phyloP scores from a whole-genome alignment of 2,797 vertebrate species.

The Astyanax mexicanus region DNA sequence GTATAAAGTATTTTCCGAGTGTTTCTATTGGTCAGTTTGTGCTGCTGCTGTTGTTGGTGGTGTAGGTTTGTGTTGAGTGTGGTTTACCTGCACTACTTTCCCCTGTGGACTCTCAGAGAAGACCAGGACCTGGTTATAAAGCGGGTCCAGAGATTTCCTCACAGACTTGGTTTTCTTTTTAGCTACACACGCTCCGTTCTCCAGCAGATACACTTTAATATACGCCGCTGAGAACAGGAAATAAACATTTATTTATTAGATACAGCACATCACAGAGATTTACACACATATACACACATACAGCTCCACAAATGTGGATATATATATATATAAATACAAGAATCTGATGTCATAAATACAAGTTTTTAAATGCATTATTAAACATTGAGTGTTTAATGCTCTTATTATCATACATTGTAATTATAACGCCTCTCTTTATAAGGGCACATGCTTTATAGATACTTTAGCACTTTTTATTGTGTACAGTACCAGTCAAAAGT shows the following conservation, averaged over 20 bases:
- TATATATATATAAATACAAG: no score
- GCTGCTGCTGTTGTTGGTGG: neutral
- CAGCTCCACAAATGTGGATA: no score
- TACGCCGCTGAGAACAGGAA: slow-evolving; percentile 86
- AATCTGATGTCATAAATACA: no score
- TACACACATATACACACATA: neutral
- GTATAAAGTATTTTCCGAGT: no score
- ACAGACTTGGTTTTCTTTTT: slow-evolving; percentile 99
- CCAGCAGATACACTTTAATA: slow-evolving; percentile 96
- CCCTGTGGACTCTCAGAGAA: slow-evolving; percentile 96
- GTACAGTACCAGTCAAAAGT: no score
- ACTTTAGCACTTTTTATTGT: no score
- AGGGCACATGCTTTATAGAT: no score
- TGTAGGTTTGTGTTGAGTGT: no score
- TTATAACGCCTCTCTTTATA: no score
- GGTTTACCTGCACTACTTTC: slow-evolving; percentile 93
- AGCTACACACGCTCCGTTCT: slow-evolving; percentile 92
- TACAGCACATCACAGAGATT: neutral
- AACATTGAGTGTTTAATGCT: no score
- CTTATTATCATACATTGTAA: no score
- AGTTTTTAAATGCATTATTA: no score
- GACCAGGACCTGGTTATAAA: slow-evolving; percentile 97
- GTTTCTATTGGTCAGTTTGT: neutral
- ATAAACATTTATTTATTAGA: slow-evolving; percentile 2
- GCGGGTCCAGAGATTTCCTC: slow-evolving; percentile 93